Base-by-base conservation (phyloP, 2,113 vertebrate species). In the Mobula hypostoma region DNA sequence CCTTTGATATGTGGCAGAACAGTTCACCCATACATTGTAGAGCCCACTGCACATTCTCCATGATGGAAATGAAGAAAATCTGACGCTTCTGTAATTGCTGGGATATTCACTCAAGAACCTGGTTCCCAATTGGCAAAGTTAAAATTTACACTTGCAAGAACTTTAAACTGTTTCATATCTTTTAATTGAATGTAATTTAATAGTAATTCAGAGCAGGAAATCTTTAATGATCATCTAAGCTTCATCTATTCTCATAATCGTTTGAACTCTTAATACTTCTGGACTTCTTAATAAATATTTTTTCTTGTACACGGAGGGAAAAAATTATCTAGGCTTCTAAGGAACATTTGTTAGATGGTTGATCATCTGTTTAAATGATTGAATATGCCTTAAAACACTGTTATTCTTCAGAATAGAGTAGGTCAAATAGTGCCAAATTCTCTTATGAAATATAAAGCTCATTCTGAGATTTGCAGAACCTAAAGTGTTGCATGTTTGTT, bases 401-500 rank as follows among this genome's bases (percentile, higher is more conserved):
- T 63, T 12, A 88, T 63, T 63, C 27, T n/a, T 61, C 58, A 88
- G 83, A n/a, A 8, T 1, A 88, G 58, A 88, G 83, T 63, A 88
- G 83, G 58, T n/a, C 83, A n/a, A 85, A 58, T 58, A n/a, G 58
- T 88, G 83, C 61, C 83, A 88, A 74, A 88, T 61, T 15, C 27
- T n/a, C 24, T 63, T 88, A n/a, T 63, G 83, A 88, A 88, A 63
- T 63, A 63, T 88, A 87, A 29, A 88, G 63, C 83, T 61, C 58
- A 63, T 58, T 27, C 83, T 88, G 58, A 88, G 58, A 88, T 88
- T 88, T 88, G 58, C 58, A 88, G 58, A 17, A 40, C n/a, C 63
- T 61, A 21, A 68, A 32, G n/a, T 68, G n/a, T 91, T 90, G 12
- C 63, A 36, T 21, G 32, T 36, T 92, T 70, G 66, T 72, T 92